Evolutionary conservation across 2,113 vertebrate species (phyloP).

Genomic region (Sebastes fasciatus): DNA sequence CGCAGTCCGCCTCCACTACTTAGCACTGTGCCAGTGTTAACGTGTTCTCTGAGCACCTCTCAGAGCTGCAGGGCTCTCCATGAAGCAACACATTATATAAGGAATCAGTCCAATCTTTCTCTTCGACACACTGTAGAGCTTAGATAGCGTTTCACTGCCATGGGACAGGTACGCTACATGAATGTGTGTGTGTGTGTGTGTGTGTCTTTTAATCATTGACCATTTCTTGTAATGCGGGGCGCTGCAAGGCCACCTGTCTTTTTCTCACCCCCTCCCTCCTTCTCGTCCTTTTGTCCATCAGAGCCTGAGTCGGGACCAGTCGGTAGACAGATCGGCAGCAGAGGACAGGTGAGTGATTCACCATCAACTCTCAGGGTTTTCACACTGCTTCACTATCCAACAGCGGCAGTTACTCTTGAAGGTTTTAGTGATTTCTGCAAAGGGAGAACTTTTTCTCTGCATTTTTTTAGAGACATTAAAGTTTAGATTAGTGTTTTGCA

Average conservation of each 20-base stretch:
- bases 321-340: conserved; percentile 52
- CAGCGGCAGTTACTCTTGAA: background rate
- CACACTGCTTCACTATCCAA: background rate
- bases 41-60: conserved; percentile 54
- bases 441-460: background rate
- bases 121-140: conserved; percentile 37
- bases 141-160: conserved; percentile 57
- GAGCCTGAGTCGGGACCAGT: conserved; percentile 73
- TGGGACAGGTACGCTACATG: conserved; percentile 71
- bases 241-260: conserved; percentile 29
- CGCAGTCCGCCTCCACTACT: conserved; percentile 72
- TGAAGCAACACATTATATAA: conserved; percentile 78
- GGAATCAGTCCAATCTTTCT: conserved; percentile 56
- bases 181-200: background rate
- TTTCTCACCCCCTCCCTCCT: conserved; percentile 27
- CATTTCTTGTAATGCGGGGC: conserved; percentile 23
- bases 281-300: conserved; percentile 40
- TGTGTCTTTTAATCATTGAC: conserved; percentile 45
- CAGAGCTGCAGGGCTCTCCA: conserved; percentile 62
- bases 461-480: background rate
- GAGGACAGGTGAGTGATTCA: conserved; percentile 77
- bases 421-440: background rate
- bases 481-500: background rate
- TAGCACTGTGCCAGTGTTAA: conserved; percentile 57
- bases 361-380: background rate